Conservation (phyloP, 2,888 invertebrate species). For the Scaptomyza polygonia region DNA sequence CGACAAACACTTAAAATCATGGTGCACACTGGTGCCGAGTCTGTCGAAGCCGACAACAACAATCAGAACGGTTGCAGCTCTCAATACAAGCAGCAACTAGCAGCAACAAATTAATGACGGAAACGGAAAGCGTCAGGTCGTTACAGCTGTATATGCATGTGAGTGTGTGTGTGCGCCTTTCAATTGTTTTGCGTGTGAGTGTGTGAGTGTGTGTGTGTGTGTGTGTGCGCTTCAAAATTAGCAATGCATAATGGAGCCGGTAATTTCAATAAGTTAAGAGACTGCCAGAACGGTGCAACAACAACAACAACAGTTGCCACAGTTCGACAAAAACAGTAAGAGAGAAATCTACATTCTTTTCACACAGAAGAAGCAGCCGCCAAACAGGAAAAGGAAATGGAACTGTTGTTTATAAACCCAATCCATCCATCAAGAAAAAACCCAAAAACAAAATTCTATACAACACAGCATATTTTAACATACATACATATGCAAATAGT, state of each 20-base stretch:
- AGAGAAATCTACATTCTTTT: conserved; percentile 1
- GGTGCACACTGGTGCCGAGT: conserved; percentile 7
- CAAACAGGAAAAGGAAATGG: conserved; percentile 17
- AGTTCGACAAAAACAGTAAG: conserved; percentile 15
- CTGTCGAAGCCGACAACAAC: background rate
- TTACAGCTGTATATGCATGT: conserved; percentile 20
- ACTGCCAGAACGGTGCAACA: conserved; percentile 8
- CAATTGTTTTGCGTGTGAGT: conserved; percentile 9
- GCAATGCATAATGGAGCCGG: conserved; percentile 38
- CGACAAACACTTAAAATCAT: conserved; percentile 18
- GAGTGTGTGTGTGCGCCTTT: conserved; percentile 11
- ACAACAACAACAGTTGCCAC: background rate
- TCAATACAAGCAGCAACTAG: conserved; percentile 15
- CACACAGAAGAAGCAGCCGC: conserved; percentile 8
- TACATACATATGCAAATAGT: background rate
- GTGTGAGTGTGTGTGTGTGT: conserved; percentile 4
- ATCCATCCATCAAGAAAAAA: conserved; percentile 64
- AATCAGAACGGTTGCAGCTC: conserved; percentile 24
- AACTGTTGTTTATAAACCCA: conserved; percentile 63
- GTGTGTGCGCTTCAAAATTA: conserved; percentile 44
- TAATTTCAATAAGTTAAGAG: conserved; percentile 44
- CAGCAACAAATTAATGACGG: conserved; percentile 68
- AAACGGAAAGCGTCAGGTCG: conserved; percentile 70
- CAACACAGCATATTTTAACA: conserved; percentile 25
- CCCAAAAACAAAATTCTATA: background rate